Conservation (phyloP, 2,888 invertebrate species). For the Aplocera efformata region DNA sequence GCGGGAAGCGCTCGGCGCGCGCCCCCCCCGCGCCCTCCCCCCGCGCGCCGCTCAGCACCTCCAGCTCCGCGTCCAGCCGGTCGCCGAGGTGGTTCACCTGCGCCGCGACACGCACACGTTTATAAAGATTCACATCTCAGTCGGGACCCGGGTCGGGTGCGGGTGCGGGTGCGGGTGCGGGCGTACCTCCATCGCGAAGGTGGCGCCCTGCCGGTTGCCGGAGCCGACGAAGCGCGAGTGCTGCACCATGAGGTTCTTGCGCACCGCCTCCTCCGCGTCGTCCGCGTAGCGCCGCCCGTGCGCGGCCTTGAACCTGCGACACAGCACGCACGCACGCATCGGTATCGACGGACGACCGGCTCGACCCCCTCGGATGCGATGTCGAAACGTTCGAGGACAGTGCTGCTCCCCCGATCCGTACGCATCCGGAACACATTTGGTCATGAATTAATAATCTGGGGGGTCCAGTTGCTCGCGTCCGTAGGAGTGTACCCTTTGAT, state of each 20-base stretch:
- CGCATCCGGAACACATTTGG: too few relatives aligned
- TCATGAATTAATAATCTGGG: too few relatives aligned
- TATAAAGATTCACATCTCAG: too few relatives aligned
- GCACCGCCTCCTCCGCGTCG: constrained; percentile 54
- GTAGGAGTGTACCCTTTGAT: too few relatives aligned
- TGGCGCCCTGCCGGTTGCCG: constrained; percentile 59
- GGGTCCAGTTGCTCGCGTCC: too few relatives aligned
- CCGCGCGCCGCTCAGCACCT: constrained; percentile 42
- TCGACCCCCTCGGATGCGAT: too few relatives aligned
- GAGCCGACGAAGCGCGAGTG: constrained; percentile 49
- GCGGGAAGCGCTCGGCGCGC: constrained; percentile 47
- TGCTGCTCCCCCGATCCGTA: too few relatives aligned
- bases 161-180: background rate
- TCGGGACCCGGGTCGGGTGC: too few relatives aligned
- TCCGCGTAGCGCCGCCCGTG: constrained; percentile 50
- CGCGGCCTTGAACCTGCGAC: constrained; percentile 44
- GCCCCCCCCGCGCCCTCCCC: constrained; percentile 6
- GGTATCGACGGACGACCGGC: background rate
- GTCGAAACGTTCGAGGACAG: too few relatives aligned
- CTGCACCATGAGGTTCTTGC: constrained; percentile 55
- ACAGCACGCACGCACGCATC: background rate
- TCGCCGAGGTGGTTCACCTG: constrained; percentile 53
- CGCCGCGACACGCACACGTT: background rate
- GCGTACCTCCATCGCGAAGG: constrained; percentile 40
- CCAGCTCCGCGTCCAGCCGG: constrained; percentile 49